Evolutionary conservation across 2,888 invertebrate species (phyloP).

Genomic region (Protodeltote pygarga): DNA sequence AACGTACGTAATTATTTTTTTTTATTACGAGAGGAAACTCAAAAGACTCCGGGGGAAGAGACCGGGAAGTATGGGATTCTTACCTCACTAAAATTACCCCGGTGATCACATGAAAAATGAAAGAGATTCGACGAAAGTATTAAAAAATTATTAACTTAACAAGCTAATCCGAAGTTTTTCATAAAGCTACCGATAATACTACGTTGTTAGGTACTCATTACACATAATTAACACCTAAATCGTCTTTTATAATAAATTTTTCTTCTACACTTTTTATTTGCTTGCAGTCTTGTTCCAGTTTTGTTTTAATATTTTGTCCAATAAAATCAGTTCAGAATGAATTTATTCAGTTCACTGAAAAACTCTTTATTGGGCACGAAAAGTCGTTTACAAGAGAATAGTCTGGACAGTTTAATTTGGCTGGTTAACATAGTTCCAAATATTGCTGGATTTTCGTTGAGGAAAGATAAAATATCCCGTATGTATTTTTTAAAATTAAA

Average conservation of each 20-base stretch:
- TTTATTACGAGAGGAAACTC: no score
- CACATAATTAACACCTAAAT: constrained; percentile 12
- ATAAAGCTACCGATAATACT: constrained; percentile 10
- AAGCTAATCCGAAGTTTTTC: background rate
- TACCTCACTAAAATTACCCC: no score
- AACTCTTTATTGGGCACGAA: constrained; percentile 35
- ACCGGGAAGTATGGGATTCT: no score
- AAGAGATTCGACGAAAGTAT: no score
- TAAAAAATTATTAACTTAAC: background rate
- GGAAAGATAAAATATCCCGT: constrained; percentile 57
- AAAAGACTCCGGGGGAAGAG: no score
- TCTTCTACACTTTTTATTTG: background rate
- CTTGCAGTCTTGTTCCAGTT: background rate
- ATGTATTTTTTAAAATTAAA: no score
- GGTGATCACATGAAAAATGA: no score
- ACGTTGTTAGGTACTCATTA: constrained; percentile 6
- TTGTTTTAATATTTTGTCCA: background rate
- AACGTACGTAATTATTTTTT: no score
- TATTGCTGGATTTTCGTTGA: constrained; percentile 62
- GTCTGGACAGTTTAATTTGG: constrained; percentile 62
- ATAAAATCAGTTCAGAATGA: constrained; percentile 29
- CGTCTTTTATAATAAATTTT: background rate
- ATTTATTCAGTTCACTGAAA: constrained; percentile 32
- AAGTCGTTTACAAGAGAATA: constrained; percentile 50
- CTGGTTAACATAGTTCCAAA: constrained; percentile 64